phyloP scores from a whole-genome alignment of 2,888 invertebrate genomes.

The Pachymerium ferrugineum region DNA sequence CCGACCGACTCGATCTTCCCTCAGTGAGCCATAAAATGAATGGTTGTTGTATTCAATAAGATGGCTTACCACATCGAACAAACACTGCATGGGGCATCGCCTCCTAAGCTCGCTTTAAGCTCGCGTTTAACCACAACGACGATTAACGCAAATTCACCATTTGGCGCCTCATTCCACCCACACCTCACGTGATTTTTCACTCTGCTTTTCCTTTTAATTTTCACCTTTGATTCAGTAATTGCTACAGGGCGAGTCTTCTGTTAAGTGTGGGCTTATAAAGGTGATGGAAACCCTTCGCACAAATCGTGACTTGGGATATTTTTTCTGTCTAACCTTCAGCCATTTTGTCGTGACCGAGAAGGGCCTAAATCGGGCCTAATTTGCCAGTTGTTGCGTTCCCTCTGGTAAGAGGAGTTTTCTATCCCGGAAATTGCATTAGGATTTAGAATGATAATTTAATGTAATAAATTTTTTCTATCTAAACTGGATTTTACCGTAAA shows the following conservation, averaged over 20 bases:
- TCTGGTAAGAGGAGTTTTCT: neutral
- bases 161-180: too few relatives aligned
- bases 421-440: neutral
- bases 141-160: too few relatives aligned
- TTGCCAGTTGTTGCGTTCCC: neutral
- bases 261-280: neutral
- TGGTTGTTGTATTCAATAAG: constrained; percentile 13
- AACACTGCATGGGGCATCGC: constrained; percentile 13
- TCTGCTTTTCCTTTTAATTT: neutral
- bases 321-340: neutral
- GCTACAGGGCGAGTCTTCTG: neutral
- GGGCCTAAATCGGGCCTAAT: neutral
- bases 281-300: neutral
- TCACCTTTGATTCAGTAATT: neutral
- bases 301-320: neutral
- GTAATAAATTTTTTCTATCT: neutral
- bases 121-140: constrained; percentile 1
- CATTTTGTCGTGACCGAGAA: neutral
- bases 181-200: too few relatives aligned
- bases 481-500: neutral
- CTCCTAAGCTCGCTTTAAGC: constrained; percentile 9
- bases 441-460: neutral
- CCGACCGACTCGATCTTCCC: constrained; percentile 13
- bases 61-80: constrained; percentile 13
- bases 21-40: constrained; percentile 13